phyloP scores from a whole-genome alignment of 2,797 vertebrate genomes.

The Vireo griseus region DNA sequence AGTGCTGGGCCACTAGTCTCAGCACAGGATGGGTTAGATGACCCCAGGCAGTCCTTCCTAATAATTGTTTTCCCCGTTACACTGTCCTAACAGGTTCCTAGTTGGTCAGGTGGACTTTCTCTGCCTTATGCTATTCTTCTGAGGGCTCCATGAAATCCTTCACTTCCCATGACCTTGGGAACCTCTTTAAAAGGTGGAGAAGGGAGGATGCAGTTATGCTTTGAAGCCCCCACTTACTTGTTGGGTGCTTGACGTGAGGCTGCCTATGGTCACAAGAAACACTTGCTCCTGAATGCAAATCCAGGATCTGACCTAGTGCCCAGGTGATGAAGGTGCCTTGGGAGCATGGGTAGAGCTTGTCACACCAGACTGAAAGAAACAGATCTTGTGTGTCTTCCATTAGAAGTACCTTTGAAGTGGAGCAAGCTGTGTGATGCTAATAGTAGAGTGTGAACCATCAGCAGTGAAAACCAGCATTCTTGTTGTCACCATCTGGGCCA shows the following conservation, averaged over 20 bases:
- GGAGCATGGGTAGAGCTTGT: neutral
- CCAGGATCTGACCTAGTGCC: neutral
- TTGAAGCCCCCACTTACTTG: neutral
- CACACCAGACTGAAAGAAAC: neutral
- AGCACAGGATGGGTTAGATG: neutral
- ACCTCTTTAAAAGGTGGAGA: neutral
- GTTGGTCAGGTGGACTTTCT: neutral
- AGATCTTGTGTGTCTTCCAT: neutral
- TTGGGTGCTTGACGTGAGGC: neutral
- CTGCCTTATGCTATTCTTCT: neutral
- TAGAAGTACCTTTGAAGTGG: neutral
- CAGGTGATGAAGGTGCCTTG: neutral
- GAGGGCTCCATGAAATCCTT: neutral
- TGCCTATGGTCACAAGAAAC: neutral
- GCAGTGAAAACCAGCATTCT: neutral
- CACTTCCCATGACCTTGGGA: neutral
- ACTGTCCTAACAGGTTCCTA: neutral
- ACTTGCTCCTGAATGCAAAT: neutral
- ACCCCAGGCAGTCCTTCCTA: neutral
- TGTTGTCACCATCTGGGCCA: neutral
- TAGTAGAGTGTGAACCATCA: neutral
- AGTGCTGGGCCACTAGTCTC: neutral
- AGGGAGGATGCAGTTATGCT: neutral
- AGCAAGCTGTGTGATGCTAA: neutral
- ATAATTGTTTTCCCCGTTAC: rapidly evolving